Conservation (phyloP, 2,888 invertebrate genomes). For the Brachyopa scutellaris region DNA sequence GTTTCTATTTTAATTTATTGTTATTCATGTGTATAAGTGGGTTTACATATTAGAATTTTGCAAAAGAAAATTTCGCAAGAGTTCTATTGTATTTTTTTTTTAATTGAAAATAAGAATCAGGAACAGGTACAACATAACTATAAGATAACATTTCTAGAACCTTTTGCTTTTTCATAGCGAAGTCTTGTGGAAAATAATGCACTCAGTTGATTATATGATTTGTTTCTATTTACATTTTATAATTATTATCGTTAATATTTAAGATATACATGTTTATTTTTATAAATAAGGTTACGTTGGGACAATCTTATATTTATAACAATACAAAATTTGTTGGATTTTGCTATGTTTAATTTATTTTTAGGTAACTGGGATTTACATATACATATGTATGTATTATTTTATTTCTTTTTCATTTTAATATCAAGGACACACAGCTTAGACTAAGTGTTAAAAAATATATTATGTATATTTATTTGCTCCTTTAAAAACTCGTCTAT, state of each 20-base stretch:
- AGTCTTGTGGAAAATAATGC: constrained; percentile 67
- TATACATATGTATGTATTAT: constrained; percentile 12
- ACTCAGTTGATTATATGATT: constrained; percentile 44
- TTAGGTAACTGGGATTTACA: constrained; percentile 56
- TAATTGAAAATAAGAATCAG: constrained; percentile 21
- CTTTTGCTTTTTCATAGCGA: constrained; percentile 10
- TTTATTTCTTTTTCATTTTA: background rate
- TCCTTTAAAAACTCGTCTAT: constrained; percentile 14
- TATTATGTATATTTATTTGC: constrained; percentile 11
- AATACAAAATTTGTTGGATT: constrained; percentile 57
- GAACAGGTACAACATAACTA: constrained; percentile 39
- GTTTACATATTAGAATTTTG: constrained; percentile 30
- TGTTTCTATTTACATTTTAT: background rate
- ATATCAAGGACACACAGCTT: constrained; percentile 47
- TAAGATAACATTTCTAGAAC: constrained; percentile 15
- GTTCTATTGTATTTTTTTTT: background rate
- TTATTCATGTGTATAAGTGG: constrained; percentile 34
- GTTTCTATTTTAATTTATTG: constrained; percentile 9
- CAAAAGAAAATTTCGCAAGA: constrained; percentile 25
- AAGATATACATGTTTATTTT: constrained; percentile 17
- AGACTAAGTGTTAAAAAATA: constrained; percentile 60
- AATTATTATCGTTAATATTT: constrained; percentile 41
- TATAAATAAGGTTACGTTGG: constrained; percentile 66
- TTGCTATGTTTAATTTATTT: background rate
- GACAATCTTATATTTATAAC: constrained; percentile 68